These are phyloP conservation scores for Malacoraja senta DNA, from an alignment of 2,797 vertebrate species.

Conservation along the genomic window DNA sequence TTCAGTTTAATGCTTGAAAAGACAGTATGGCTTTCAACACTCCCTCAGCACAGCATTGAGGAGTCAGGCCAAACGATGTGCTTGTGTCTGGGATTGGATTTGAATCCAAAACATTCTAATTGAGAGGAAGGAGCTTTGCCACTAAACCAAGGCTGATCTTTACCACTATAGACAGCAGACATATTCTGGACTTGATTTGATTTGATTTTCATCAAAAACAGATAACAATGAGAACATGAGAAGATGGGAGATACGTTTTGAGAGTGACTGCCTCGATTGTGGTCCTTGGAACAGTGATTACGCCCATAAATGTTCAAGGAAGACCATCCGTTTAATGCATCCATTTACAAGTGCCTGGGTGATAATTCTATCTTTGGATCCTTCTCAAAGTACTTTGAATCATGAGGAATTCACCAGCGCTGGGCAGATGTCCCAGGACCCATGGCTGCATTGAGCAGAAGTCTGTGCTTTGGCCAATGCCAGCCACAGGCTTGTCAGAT, in stretches of 20 bases:
- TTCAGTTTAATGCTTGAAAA: constrained; percentile 4
- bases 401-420: background rate
- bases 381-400: background rate
- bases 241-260: background rate
- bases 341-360: background rate
- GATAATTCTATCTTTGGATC: background rate
- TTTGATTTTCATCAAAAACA: too few relatives aligned
- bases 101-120: background rate
- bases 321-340: background rate
- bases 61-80: background rate
- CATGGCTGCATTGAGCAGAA: too few relatives aligned
- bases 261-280: background rate
- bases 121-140: background rate
- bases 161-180: background rate
- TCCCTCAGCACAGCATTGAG: background rate
- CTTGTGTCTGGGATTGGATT: background rate
- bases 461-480: too few relatives aligned
- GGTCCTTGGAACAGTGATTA: background rate
- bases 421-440: too few relatives aligned
- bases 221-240: background rate
- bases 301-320: background rate
- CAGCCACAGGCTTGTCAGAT: too few relatives aligned
- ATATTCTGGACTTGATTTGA: background rate
- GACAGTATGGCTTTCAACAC: background rate
- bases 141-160: background rate